Base-by-base conservation (phyloP, 2,888 invertebrate species). In the Drosophila pseudotakahashii region DNA sequence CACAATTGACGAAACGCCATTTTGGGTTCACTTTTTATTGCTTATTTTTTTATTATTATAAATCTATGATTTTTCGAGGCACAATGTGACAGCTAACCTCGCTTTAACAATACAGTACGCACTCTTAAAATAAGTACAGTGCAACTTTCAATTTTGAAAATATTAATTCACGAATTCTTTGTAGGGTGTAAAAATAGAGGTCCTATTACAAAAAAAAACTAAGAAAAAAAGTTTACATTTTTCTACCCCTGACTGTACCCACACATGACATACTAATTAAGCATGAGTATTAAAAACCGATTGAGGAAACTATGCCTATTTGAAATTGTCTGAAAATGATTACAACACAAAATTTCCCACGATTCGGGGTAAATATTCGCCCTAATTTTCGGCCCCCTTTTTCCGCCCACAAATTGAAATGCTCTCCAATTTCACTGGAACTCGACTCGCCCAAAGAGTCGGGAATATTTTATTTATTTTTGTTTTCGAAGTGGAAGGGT, bases 381-480 rank as follows among this genome's bases (percentile, higher is more conserved):
- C 16, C 37, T n/a, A 23, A 10, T 32, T 34, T 11, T 7, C 13
- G 23, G 11, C 23, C 57, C 55, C 26, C n/a, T 19, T 2, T 19
- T 14, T 34, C 10, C 60, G 44, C 60, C 60, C 58, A 60, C 60
- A n/a, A 44, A 23, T 26, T 44, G 13, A 26, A 16, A 7, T 36
- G 19, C 10, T 36, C 57, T 60, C 44, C 34, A 44, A 44, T 60
- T 60, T 60, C 60, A n/a, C n/a, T 57, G n/a, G 13, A 42, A 59
- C 37, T 14, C 39, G 59, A 26, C 26, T 26, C 26, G 5, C 26
- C 6, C 26, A 26, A 26, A 26, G 26, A 13, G 10, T 44, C 7
- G 26, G 26, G 26, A 26, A 6, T 1, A 26, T 26, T 26, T 30
- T 30, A 7, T 30, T 30, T 30, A 7, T 30, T 30, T 7, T 30